Conservation (phyloP, 1,140 invertebrate genomes). For the Drosophila mayri region DNA sequence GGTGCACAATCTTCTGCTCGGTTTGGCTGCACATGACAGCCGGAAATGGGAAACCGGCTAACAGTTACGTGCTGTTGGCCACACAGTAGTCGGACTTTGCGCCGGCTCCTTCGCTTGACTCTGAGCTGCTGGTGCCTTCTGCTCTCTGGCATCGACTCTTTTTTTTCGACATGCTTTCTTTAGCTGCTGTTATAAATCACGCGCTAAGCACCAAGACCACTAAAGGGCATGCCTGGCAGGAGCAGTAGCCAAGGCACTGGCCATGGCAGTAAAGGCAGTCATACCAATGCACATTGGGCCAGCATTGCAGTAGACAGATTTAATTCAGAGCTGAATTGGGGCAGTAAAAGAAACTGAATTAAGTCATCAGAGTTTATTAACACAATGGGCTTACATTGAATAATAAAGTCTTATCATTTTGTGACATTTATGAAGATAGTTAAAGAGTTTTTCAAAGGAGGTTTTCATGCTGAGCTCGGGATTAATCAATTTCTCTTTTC, state of each 20-base stretch:
- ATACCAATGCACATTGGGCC: slow-evolving; percentile 57
- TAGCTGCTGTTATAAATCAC: slow-evolving; percentile 75
- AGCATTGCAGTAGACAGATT: not conserved
- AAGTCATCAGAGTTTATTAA: slow-evolving; percentile 7
- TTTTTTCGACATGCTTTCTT: slow-evolving; percentile 31
- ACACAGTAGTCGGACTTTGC: slow-evolving; percentile 58
- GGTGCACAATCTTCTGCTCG: slow-evolving; percentile 73
- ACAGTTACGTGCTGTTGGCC: slow-evolving; percentile 76
- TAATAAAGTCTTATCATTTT: not conserved
- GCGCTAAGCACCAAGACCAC: slow-evolving; percentile 75
- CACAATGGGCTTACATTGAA: not conserved
- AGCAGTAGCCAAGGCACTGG: slow-evolving; percentile 11
- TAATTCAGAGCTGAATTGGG: not conserved
- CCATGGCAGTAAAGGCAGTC: slow-evolving; percentile 33
- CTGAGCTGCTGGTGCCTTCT: not conserved
- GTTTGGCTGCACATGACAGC: slow-evolving; percentile 80
- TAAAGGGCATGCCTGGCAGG: slow-evolving; percentile 43
- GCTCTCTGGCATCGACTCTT: slow-evolving; percentile 37
- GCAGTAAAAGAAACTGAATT: not conserved
- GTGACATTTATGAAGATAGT: not conserved
- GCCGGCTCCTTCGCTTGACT: not conserved
- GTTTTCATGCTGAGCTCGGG: not conserved
- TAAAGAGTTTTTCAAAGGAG: not conserved
- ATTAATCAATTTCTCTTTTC: not conserved
- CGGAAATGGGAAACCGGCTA: slow-evolving; percentile 78